phyloP scores from a whole-genome alignment of 2,797 vertebrate species.

The Philypnodon macrostomus region DNA sequence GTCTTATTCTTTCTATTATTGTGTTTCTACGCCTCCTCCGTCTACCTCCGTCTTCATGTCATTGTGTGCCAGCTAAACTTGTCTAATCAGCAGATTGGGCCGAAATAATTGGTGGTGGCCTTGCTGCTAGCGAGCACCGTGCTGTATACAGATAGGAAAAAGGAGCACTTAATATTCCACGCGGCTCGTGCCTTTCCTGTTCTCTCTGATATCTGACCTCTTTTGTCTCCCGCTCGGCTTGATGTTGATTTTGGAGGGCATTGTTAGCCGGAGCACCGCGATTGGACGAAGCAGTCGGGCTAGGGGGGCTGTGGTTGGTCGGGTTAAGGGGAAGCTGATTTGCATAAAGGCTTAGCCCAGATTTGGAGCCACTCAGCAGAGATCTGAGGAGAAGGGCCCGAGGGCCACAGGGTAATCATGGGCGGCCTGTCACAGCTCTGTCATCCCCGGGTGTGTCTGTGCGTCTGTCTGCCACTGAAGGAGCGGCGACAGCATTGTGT shows the following conservation, averaged over 20 bases:
- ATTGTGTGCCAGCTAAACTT: slow-evolving; percentile 69
- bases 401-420: slow-evolving; percentile 78
- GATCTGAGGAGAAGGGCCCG: slow-evolving; percentile 77
- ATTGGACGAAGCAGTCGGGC: slow-evolving; percentile 64
- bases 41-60: slow-evolving; percentile 56
- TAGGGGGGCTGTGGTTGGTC: slow-evolving; percentile 71
- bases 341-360: slow-evolving; percentile 81
- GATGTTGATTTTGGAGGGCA: slow-evolving; percentile 81
- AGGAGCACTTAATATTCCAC: slow-evolving; percentile 73
- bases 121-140: slow-evolving; percentile 65
- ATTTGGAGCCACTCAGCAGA: slow-evolving; percentile 77
- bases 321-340: slow-evolving; percentile 67
- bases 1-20: slow-evolving; percentile 22
- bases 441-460: slow-evolving; percentile 67
- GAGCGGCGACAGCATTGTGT: slow-evolving; percentile 39
- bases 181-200: slow-evolving; percentile 69
- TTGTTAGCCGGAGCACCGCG: slow-evolving; percentile 71
- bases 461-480: slow-evolving; percentile 44
- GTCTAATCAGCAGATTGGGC: slow-evolving; percentile 76
- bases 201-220: slow-evolving; percentile 79
- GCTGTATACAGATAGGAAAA: slow-evolving; percentile 72
- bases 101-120: slow-evolving; percentile 77
- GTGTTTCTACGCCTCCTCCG: slow-evolving; percentile 3
- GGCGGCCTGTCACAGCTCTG: slow-evolving; percentile 73
- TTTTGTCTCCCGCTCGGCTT: slow-evolving; percentile 76